A percentile compares a stretch with the other conserved stretches of the same genome.
Conservation (phyloP, 2,888 invertebrate genomes). For the Aporophyla nigra region DNA sequence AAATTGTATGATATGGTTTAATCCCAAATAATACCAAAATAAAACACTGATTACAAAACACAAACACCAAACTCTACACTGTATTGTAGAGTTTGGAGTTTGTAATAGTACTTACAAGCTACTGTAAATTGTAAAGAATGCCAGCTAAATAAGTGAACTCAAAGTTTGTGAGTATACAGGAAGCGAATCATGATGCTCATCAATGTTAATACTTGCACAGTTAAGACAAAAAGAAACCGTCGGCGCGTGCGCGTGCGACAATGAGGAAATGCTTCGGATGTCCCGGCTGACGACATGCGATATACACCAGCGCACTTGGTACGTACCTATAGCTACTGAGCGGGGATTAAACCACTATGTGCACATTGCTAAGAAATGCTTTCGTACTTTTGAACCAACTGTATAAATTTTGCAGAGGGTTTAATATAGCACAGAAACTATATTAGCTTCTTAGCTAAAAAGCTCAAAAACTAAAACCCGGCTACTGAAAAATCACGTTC, state of each 20-base stretch:
- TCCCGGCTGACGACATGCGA: slow-evolving; percentile 71
- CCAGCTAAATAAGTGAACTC: slow-evolving; percentile 35
- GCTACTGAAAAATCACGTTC: too few relatives aligned
- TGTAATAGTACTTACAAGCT: neutral
- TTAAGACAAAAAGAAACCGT: slow-evolving; percentile 75
- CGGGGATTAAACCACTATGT: slow-evolving; percentile 22
- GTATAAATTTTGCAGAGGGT: slow-evolving; percentile 15
- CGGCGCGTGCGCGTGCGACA: slow-evolving; percentile 76
- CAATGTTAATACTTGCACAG: slow-evolving; percentile 72
- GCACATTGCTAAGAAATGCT: slow-evolving; percentile 22
- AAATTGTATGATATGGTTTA: too few relatives aligned
- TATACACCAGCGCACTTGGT: slow-evolving; percentile 15
- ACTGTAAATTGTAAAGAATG: slow-evolving; percentile 39
- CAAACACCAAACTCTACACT: slow-evolving; percentile 1
- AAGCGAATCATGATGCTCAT: slow-evolving; percentile 67
- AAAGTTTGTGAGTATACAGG: slow-evolving; percentile 59
- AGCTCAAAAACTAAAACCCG: too few relatives aligned
- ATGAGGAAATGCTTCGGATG: slow-evolving; percentile 83
- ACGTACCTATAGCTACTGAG: slow-evolving; percentile 17
- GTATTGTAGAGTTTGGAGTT: too few relatives aligned
- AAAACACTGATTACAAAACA: neutral
- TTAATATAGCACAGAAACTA: neutral
- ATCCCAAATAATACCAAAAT: slow-evolving; percentile 4
- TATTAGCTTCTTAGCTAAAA: neutral
- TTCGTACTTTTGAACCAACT: slow-evolving; percentile 10